Conservation (phyloP, 2,888 invertebrate genomes). For the Callosobruchus maculatus region DNA sequence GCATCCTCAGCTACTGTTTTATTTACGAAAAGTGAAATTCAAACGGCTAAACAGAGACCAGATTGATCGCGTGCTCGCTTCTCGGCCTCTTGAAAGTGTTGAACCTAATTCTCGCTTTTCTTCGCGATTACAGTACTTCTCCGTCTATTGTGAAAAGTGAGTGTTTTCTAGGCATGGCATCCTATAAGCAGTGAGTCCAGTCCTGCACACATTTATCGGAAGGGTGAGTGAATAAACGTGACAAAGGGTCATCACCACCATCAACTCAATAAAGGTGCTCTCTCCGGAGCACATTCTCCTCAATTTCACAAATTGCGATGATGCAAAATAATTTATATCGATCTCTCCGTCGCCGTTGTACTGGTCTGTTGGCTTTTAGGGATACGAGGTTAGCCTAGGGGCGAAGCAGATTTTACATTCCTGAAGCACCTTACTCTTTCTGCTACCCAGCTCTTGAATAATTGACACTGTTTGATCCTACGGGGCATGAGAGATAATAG, state of each 20-base stretch:
- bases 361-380: conserved; percentile 6
- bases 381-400: not conserved
- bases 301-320: conserved; percentile 17
- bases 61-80: no score
- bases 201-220: not conserved
- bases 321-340: conserved; percentile 5
- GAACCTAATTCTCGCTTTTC: no score
- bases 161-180: no score
- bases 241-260: conserved; percentile 42
- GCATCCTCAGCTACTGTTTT: no score
- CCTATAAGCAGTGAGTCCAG: not conserved
- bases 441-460: not conserved
- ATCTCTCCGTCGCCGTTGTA: conserved; percentile 5
- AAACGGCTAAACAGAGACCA: no score
- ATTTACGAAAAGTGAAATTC: no score
- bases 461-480: not conserved
- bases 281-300: conserved; percentile 14
- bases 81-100: no score
- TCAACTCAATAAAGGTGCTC: conserved; percentile 32
- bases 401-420: not conserved
- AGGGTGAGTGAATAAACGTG: conserved; percentile 32
- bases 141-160: no score
- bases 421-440: not conserved
- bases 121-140: no score
- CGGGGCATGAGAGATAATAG: no score